Conservation (phyloP, 2,113 vertebrate genomes). For the Dipodomys stephensi region DNA sequence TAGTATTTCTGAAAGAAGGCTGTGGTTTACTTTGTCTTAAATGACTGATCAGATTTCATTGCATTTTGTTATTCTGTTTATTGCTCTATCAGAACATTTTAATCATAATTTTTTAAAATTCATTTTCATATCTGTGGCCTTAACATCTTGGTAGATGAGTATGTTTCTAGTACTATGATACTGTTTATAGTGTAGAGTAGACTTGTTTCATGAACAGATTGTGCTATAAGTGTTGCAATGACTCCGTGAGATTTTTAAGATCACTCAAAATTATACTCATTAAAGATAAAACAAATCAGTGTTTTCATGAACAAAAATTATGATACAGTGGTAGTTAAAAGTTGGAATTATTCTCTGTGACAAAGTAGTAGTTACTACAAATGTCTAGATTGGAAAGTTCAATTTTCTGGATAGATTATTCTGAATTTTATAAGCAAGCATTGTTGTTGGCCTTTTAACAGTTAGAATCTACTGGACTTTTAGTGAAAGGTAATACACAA, state of each 20-base stretch:
- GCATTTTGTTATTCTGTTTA: slow-evolving; percentile 29
- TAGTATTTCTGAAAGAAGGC: slow-evolving; percentile 13
- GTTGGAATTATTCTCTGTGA: slow-evolving; percentile 58
- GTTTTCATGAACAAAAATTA: slow-evolving; percentile 62
- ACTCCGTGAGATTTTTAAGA: slow-evolving; percentile 67
- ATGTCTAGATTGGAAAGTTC: slow-evolving; percentile 10
- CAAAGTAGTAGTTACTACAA: slow-evolving; percentile 17
- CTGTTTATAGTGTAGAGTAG: slow-evolving; percentile 33
- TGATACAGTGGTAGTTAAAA: slow-evolving; percentile 54
- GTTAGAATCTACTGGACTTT: neutral
- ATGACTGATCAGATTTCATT: slow-evolving; percentile 20
- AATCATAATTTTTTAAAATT: neutral
- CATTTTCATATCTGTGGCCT: neutral
- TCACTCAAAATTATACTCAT: slow-evolving; percentile 65
- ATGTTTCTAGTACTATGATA: slow-evolving; percentile 56
- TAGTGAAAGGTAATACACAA: neutral
- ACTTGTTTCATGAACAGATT: slow-evolving; percentile 66
- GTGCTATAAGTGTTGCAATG: slow-evolving; percentile 47
- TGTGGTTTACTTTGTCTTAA: neutral
- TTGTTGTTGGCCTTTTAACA: neutral
- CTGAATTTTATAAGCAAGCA: neutral
- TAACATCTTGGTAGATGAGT: slow-evolving; percentile 44
- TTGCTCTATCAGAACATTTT: slow-evolving; percentile 33
- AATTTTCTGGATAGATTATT: slow-evolving; percentile 40
- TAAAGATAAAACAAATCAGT: slow-evolving; percentile 69